These are phyloP conservation scores for Phylloscopus trochilus DNA, from an alignment of 2,113 vertebrate genomes.

Conservation along the genomic window DNA sequence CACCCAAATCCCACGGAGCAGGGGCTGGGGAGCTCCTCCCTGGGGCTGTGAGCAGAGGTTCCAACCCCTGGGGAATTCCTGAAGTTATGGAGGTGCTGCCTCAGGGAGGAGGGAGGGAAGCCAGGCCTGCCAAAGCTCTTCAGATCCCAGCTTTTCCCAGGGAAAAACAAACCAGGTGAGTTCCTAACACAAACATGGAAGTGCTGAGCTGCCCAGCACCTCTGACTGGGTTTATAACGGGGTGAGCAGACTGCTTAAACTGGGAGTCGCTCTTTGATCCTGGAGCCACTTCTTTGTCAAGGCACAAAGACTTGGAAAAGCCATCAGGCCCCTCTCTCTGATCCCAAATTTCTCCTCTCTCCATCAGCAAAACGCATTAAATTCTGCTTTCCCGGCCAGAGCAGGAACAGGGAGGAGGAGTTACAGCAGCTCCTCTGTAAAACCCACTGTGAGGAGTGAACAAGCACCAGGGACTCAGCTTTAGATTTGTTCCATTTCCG, in stretches of 20 bases:
- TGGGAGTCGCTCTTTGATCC: background rate
- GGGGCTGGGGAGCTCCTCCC: background rate
- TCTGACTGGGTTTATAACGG: rapidly evolving
- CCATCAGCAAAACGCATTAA: background rate
- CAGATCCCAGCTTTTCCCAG: background rate
- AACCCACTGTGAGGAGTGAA: background rate
- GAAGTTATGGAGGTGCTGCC: background rate
- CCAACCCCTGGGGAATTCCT: no score
- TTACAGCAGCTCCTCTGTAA: background rate
- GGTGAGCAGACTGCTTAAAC: background rate
- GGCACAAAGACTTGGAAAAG: background rate
- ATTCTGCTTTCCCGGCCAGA: background rate
- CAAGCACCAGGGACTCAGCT: background rate
- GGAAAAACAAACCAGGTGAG: no score
- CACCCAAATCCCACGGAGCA: background rate
- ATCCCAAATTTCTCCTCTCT: background rate
- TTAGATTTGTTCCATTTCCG: background rate
- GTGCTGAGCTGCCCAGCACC: rapidly evolving
- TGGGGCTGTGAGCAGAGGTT: background rate
- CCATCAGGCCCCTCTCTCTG: rapidly evolving
- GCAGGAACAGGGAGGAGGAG: background rate
- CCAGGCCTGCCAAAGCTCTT: background rate
- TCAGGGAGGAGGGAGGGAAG: background rate
- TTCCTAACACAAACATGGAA: rapidly evolving
- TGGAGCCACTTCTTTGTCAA: background rate